Base-by-base conservation (phyloP, 2,797 vertebrate genomes). In the Sebastiscus tertius region DNA sequence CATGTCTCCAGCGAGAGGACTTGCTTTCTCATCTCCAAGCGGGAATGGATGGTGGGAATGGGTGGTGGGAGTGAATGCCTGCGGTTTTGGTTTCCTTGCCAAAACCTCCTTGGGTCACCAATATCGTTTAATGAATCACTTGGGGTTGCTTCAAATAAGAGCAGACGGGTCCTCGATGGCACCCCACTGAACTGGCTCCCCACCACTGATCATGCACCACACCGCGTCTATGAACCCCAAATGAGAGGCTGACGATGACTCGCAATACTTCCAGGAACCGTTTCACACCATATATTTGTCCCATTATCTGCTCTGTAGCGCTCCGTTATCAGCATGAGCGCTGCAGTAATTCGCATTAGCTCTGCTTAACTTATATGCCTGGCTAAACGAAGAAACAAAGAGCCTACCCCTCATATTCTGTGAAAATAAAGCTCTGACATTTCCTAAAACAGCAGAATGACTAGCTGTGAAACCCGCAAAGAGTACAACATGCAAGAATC, bases 41-140 rank as follows among this genome's bases (percentile, higher is more conserved):
- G 29, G 79, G 75, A 88, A 66, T 63, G 84, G 80, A 70, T 80
- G 80, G 78, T 76, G 77, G 75, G 72, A 86, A 66, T 55, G 86
- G 84, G 22, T 31, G 27, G 58, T 59, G 58, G 18, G 18, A 66
- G 27, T 49, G 64, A 84, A 92, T 90, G 88, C 92, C 83, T 91
- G 90, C 52, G 89, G 92, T 80, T 92, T 90, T 87, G 89, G 88
- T 88, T 91, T 88, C 83, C 78, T 86, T 80, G 65, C 82, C 86
- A 27, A 90, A 91, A 84, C 86, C 82, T 90, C 79, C 63, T 68
- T 71, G 84, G 88, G 89, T 92, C 87, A 92, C 87, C 85, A 89
- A 31, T 89, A 90, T 90, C 84, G 82, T 92, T 93, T 88, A 92
- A 87, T 91, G 80, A 93, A 92, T 94, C 88, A 76, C 84, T 89